Conservation (phyloP, 2,888 invertebrate genomes). For the Diarsia brunnea region DNA sequence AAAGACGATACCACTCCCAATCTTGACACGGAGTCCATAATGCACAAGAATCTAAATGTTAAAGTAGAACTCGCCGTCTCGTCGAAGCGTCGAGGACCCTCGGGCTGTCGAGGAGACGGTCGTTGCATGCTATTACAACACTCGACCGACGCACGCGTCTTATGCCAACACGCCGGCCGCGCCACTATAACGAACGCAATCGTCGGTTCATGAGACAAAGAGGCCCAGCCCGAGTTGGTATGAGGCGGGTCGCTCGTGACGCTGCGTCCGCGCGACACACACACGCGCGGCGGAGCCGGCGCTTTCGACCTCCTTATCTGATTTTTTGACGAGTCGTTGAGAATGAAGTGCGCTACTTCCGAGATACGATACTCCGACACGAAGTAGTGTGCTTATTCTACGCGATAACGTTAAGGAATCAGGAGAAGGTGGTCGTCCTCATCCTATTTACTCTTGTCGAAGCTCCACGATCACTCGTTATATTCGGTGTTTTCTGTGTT, state of each 20-base stretch:
- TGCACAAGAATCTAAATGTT: slow-evolving; percentile 82
- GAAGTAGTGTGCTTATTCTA: slow-evolving; percentile 61
- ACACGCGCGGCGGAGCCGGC: slow-evolving; percentile 89
- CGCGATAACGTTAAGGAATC: slow-evolving; percentile 67
- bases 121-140: slow-evolving; percentile 86
- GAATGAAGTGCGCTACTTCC: slow-evolving; percentile 62
- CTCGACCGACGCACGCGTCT: slow-evolving; percentile 77
- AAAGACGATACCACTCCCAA: slow-evolving; percentile 79
- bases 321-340: slow-evolving; percentile 71
- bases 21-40: slow-evolving; percentile 83
- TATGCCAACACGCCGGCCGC: slow-evolving; percentile 69
- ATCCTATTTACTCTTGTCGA: slow-evolving; percentile 80
- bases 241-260: slow-evolving; percentile 76
- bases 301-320: slow-evolving; percentile 81
- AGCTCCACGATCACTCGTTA: slow-evolving; percentile 80
- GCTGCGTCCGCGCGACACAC: slow-evolving; percentile 84
- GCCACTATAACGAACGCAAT: slow-evolving; percentile 30
- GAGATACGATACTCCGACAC: slow-evolving; percentile 40
- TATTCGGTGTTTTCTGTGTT: slow-evolving; percentile 87
- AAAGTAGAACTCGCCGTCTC: slow-evolving; percentile 78
- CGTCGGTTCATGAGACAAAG: slow-evolving; percentile 42
- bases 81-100: slow-evolving; percentile 70
- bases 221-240: slow-evolving; percentile 70
- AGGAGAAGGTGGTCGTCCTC: slow-evolving; percentile 78
- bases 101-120: slow-evolving; percentile 77